Conservation (phyloP, 1,140 invertebrate species). For the Brachionus asplanchnoidis region DNA sequence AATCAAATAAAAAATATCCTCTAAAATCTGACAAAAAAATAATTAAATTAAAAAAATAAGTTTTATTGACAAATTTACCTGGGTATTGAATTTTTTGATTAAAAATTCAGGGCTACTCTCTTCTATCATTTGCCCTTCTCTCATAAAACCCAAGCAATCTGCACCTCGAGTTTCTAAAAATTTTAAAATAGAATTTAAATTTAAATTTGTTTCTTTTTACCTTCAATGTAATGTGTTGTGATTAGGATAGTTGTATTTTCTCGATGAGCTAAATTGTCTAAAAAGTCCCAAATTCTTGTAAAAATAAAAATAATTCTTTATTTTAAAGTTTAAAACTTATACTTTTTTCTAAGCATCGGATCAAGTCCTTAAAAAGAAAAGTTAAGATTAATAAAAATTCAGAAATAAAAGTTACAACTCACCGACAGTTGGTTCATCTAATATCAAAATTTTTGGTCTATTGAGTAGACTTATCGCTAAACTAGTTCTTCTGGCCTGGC, state of each 20-base stretch:
- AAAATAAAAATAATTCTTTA: constrained; percentile 40
- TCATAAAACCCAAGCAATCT: constrained; percentile 83
- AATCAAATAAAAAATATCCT: constrained; percentile 33
- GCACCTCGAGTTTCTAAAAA: constrained; percentile 4
- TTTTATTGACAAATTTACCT: background rate
- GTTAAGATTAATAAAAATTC: background rate
- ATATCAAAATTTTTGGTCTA: constrained; percentile 83
- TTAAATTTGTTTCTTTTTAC: constrained; percentile 64
- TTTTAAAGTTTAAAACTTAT: constrained; percentile 46
- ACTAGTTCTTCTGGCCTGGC: constrained; percentile 82
- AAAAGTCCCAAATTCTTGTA: constrained; percentile 80
- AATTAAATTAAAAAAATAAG: background rate
- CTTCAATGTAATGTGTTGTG: constrained; percentile 88
- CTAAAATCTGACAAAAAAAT: background rate
- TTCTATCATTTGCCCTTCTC: constrained; percentile 78
- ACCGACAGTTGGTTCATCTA: constrained; percentile 94
- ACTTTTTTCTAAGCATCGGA: constrained; percentile 78
- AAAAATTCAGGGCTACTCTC: constrained; percentile 81
- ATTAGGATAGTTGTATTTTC: constrained; percentile 82
- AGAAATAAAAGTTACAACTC: background rate
- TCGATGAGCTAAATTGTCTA: constrained; percentile 71
- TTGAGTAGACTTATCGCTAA: constrained; percentile 86
- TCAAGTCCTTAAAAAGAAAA: constrained; percentile 62
- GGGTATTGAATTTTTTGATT: constrained; percentile 69
- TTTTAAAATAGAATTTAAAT: background rate